A percentile compares a stretch with the other conserved stretches of the same genome.
These are phyloP conservation scores for Acrobasis repandana DNA, from an alignment of 2,888 invertebrate species.

Conservation along the genomic window DNA sequence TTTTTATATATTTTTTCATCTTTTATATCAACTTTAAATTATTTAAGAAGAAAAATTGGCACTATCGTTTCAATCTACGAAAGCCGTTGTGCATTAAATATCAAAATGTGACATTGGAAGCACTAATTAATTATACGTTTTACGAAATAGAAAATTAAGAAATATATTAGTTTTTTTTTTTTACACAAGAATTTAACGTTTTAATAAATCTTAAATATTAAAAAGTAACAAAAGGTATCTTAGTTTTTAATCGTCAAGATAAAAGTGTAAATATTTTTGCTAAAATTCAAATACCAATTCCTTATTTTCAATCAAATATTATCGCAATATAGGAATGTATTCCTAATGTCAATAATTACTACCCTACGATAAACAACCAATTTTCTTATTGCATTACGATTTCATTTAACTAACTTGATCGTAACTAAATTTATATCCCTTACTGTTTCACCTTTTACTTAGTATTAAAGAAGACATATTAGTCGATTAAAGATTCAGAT, in stretches of 20 bases:
- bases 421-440: too few species aligned
- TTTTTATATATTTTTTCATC: conserved; percentile 34
- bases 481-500: too few species aligned
- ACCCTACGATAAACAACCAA: neutral
- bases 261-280: neutral
- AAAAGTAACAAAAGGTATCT: neutral
- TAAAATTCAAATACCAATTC: neutral
- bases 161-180: neutral
- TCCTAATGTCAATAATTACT: neutral
- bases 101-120: conserved; percentile 9
- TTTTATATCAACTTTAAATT: conserved; percentile 19
- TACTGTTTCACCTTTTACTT: too few species aligned
- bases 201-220: neutral
- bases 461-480: too few species aligned
- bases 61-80: conserved; percentile 32
- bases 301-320: neutral
- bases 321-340: conserved; percentile 3
- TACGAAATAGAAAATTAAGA: neutral
- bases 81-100: conserved; percentile 1
- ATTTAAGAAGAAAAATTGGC: conserved; percentile 36
- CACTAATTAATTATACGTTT: neutral
- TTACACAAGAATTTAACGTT: too few species aligned
- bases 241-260: neutral
- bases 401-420: neutral
- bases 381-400: neutral